A percentile compares a stretch with the other conserved stretches of the same genome.
Evolutionary conservation across 2,797 vertebrate genomes (phyloP).

Genomic region (Sebastes reedi): DNA sequence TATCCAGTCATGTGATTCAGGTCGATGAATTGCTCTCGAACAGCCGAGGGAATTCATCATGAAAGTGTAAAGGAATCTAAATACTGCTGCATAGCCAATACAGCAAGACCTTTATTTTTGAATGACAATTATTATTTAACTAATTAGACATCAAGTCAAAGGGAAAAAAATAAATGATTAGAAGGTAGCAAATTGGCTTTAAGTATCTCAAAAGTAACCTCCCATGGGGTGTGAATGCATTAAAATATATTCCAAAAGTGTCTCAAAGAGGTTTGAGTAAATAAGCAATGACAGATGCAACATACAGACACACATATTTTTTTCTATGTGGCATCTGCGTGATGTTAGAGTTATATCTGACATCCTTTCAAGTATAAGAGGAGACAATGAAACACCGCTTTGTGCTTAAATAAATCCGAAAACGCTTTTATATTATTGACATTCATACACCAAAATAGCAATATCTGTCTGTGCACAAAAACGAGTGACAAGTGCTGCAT

Average conservation of each 20-base stretch:
- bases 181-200: background rate
- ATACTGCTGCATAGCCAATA: background rate
- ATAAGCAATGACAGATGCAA: background rate
- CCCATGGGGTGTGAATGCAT: background rate
- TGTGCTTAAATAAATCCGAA: background rate
- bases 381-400: background rate
- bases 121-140: background rate
- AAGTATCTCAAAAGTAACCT: background rate
- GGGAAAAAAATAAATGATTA: too few species aligned
- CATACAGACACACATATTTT: slow-evolving; percentile 1
- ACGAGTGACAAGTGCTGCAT: background rate
- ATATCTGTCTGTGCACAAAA: background rate
- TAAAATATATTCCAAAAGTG: background rate
- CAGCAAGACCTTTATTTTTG: background rate
- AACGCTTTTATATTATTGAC: slow-evolving; percentile 1
- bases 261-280: background rate
- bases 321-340: background rate
- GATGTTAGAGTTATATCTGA: slow-evolving; percentile 2
- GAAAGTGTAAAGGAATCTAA: background rate
- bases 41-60: background rate
- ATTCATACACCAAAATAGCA: slow-evolving; percentile 4
- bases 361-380: background rate
- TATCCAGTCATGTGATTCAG: background rate
- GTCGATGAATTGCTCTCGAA: background rate
- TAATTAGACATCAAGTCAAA: background rate